Evolutionary conservation across 2,113 vertebrate species (phyloP), one percentile per base, ranked within the genome.

Genomic region (Triplophysa dalaica): DNA sequence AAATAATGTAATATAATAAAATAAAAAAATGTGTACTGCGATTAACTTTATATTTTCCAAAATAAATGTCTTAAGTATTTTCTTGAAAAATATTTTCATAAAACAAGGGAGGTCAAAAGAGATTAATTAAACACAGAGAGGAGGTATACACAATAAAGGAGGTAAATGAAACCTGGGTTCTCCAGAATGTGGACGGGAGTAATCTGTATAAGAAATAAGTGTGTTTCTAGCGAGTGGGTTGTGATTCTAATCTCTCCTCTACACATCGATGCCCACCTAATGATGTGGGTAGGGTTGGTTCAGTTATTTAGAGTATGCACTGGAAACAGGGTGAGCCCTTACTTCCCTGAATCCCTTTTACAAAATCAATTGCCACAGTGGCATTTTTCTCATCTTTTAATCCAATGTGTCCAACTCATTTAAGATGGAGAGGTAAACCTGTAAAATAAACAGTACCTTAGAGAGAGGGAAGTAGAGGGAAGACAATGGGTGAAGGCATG

Each of bases 401-500:
- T 54, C 69, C 26, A 58, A 70, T 26, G 67, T 19, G 24, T 50
- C 22, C 45, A 72, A 38, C 26, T 72, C 26, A n/a, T 21, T 58
- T 43, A 45, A 60, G 14, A 24, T 19, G 4, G n/a, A 24, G 72
- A 43, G 26, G 54, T 73, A 8, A 73, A 73, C 19, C 29, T 58
- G 50, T 73, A 14, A 72, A 72, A 72, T 56, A 58, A 72, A 72
- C 50, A 54, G 33, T 45, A 19, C 21, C 22, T 50, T 2, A 10
- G 45, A 65, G 9, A 52, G 12, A 63, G 38, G 41, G 29, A n/a
- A 2, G 6, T 9, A 38, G 45, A 61, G n/a, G 89, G 90, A 89
- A 87, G 87, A 93, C 92, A 12, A 10, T 5, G 43, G 43, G 8
- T 45, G 9, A 45, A 45, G 43, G 11, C 33, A 8, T 38, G 33